These are phyloP conservation scores for Tetraneura akinire DNA, from an alignment of 1,140 invertebrate genomes.

Conservation along the genomic window DNA sequence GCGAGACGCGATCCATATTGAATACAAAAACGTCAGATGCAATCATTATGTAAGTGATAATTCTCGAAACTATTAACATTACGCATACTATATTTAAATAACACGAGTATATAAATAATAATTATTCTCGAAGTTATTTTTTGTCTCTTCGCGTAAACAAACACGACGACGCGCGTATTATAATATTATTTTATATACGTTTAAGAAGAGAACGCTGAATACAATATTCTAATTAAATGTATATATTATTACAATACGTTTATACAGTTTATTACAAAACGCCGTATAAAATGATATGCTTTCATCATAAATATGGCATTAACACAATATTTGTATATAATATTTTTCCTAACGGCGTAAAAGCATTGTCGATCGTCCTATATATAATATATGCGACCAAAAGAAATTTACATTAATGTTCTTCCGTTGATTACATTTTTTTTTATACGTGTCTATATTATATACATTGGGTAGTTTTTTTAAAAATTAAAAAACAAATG, in stretches of 20 bases:
- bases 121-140: slow-evolving; percentile 40
- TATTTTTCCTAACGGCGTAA: neutral
- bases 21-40: slow-evolving; percentile 41
- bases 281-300: too few relatives aligned
- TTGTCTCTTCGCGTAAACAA: slow-evolving; percentile 26
- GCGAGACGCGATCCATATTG: slow-evolving; percentile 17
- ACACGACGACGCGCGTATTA: neutral
- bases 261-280: neutral
- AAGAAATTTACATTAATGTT: slow-evolving; percentile 2
- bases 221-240: neutral
- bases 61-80: slow-evolving; percentile 34
- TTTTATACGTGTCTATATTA: too few relatives aligned
- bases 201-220: slow-evolving; percentile 25
- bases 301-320: slow-evolving; percentile 16
- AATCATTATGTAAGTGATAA: slow-evolving; percentile 45
- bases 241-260: neutral
- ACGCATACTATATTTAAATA: too few relatives aligned
- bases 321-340: slow-evolving; percentile 38
- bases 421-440: slow-evolving; percentile 8
- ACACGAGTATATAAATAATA: too few relatives aligned
- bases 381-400: slow-evolving; percentile 6
- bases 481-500: neutral
- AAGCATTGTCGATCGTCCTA: slow-evolving; percentile 12
- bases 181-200: slow-evolving; percentile 1
- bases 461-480: neutral